Evolutionary conservation across 2,888 invertebrate genomes (phyloP), one percentile per base, ranked within the genome.

Genomic region (Spodoptera exigua): DNA sequence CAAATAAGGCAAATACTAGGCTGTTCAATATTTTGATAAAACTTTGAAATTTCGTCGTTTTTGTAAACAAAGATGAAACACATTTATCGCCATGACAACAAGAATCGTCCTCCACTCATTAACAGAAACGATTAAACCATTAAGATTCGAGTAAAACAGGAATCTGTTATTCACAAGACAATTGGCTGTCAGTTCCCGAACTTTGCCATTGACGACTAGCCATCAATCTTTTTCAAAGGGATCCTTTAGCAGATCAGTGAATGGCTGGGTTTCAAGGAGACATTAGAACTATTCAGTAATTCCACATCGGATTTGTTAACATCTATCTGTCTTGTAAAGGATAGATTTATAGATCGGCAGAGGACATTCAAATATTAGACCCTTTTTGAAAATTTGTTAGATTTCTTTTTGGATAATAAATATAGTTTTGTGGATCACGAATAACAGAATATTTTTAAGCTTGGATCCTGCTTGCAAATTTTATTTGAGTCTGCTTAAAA

Each of bases 221-320:
- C 43, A 86, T 86, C 84, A 85, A 87, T 87, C 86, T 86, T 82
- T 80, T 78, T 80, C 81, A 80, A 72, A 70, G 70, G 51, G 66
- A 77, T 68, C 76, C 81, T 68, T 77, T 79, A 79, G 66, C 79
- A 74, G 73, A 60, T 67, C 70, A 79, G 71, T 76, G 80, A 76
- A 76, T 82, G 72, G 79, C 61, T 74, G 69, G 71, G 69, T 55
- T 69, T 78, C 70, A 54, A 51, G 68, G 61, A 68, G 80, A 74
- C 75, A 79, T 79, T 80, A 81, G 61, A 76, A 81, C 82, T 78
- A 79, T 77, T 79, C 76, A 58, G 69, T 73, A 77, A 80, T 79
- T 78, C 74, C 75, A 69, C 73, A 70, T 68, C 65, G 76, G 72
- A 80, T 81, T 81, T 76, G 79, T 78, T 78, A 79, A 81, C 79